Conservation (phyloP, 37 sponge, comb jelly and placozoan species). For the Ianthella basta region DNA sequence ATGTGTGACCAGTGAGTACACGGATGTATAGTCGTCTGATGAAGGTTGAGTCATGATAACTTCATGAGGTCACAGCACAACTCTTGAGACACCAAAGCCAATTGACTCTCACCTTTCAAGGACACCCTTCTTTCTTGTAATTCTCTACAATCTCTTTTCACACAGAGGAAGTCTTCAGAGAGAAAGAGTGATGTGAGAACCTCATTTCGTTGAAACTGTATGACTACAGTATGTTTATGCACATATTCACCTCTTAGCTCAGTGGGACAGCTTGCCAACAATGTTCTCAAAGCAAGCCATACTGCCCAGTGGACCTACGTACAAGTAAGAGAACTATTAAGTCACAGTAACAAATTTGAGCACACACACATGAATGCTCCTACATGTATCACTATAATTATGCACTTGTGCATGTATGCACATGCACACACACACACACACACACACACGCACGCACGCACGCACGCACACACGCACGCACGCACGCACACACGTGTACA, state of each 20-base stretch:
- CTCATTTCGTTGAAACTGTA: no score
- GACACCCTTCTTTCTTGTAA: no score
- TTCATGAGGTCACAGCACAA: neutral
- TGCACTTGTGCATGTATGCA: neutral
- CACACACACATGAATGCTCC: neutral
- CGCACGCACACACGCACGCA: slow-evolving; percentile 15
- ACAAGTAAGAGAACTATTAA: neutral
- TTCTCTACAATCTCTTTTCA: no score
- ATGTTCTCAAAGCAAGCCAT: slow-evolving; percentile 14
- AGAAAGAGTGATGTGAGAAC: neutral
- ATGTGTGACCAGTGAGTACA: slow-evolving; percentile 55
- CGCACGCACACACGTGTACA: slow-evolving; percentile 23
- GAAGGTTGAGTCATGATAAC: neutral
- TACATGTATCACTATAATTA: no score
- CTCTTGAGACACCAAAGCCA: no score
- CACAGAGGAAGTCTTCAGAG: no score
- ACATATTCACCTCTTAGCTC: neutral
- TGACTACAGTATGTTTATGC: no score
- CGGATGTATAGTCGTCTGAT: slow-evolving; percentile 26
- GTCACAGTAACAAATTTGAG: neutral
- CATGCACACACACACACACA: slow-evolving; percentile 24
- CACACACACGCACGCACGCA: slow-evolving; percentile 31
- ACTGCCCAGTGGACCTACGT: neutral
- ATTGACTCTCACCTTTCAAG: no score
- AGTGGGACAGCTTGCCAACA: slow-evolving; percentile 8